Base-by-base conservation (phyloP, 2,113 vertebrate genomes). In the Melanerpes formicivorus region DNA sequence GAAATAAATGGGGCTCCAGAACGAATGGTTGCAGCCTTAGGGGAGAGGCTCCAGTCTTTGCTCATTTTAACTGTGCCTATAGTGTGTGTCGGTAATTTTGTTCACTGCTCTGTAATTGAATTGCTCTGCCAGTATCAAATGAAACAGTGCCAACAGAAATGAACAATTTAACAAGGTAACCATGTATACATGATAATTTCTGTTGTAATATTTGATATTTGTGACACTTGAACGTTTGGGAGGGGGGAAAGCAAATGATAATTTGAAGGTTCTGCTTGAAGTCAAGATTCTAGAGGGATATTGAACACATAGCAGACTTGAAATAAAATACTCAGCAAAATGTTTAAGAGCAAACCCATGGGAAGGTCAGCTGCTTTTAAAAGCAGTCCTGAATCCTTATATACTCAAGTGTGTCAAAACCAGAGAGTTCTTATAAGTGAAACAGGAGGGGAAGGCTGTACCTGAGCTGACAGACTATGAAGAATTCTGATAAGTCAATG, bases 61-160 rank as follows among this genome's bases (percentile, higher is more conserved):
- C 85, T 97, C 92, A 83, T 93, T 93, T 91, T 77, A 93, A 85
- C 94, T 75, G 79, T 81, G 88, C 93, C 90, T 34, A 27, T 77
- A 80, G 94, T 93, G 88, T 82, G 67, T 82, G 83, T 90, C 3
- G 3, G 70, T 88, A 46, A 91, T 80, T 54, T 34, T 88, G 88
- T 95, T 94, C 87, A 25, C 82, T 95, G 26, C 56, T 11, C 60
- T 76, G 79, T 96, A 96, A 97, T 52, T 93, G 82, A 97, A 97
- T 95, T 93, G 74, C 69, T 86, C 30, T 80, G 72, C 77, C 71
- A 65, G 67, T 62, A 88, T 80, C 18, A 1, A 88, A 84, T 91
- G 85, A 75, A 87, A 80, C 23, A 60, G 70, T 0, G n/a, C 80
- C 59, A 71, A 55, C 83, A 93, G 95, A 85, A 89, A 67, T 27